These are phyloP conservation scores for Diglossa brunneiventris DNA, from an alignment of 2,113 vertebrate genomes.

Conservation along the genomic window DNA sequence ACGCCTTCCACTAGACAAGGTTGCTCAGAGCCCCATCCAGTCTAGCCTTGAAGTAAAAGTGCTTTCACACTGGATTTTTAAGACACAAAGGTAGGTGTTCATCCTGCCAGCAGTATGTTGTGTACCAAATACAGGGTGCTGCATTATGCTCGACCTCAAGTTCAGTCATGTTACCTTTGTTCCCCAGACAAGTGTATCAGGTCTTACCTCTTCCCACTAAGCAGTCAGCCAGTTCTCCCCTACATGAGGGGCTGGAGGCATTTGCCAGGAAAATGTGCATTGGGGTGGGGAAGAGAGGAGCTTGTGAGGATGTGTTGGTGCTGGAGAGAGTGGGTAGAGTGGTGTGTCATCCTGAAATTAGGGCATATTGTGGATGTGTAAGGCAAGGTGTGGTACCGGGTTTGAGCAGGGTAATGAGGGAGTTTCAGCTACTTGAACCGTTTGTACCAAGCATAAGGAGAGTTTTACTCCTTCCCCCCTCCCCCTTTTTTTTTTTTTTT, in stretches of 20 bases:
- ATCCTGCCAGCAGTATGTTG: not conserved
- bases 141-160: not conserved
- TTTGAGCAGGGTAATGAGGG: not conserved
- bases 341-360: not conserved
- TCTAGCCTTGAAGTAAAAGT: not conserved
- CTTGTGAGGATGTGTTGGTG: not conserved
- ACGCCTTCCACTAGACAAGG: not conserved
- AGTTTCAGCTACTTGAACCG: fast-evolving
- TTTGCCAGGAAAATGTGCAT: not conserved
- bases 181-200: not conserved
- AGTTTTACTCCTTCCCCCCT: not conserved
- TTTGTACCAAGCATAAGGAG: not conserved
- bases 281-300: not conserved
- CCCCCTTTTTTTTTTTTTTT: too few relatives aligned
- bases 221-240: not conserved
- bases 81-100: not conserved
- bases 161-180: not conserved
- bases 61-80: not conserved
- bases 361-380: not conserved
- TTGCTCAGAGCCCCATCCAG: not conserved
- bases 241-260: not conserved
- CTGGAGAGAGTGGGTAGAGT: not conserved
- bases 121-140: not conserved
- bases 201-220: not conserved
- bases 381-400: not conserved